These are phyloP conservation scores for Zeugodacus cucurbitae DNA, from an alignment of 1,140 invertebrate genomes.

Conservation along the genomic window DNA sequence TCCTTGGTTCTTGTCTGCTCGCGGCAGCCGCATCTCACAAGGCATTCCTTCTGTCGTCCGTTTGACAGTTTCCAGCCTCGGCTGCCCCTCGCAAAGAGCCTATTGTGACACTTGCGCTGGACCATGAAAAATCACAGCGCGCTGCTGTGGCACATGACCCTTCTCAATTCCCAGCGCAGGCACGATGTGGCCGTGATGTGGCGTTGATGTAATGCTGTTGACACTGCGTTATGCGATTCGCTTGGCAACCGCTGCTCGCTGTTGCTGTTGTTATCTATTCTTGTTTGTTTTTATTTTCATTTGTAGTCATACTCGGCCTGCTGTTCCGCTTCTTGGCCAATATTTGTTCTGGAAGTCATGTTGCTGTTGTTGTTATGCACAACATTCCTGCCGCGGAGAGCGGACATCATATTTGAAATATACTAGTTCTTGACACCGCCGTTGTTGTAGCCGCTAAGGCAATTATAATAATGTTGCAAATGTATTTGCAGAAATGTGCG, in stretches of 20 bases:
- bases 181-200: not conserved
- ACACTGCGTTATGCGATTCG: not conserved
- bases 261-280: not conserved
- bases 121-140: conserved; percentile 5
- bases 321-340: not conserved
- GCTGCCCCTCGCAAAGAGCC: not conserved
- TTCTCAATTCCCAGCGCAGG: not conserved
- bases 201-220: conserved; percentile 13
- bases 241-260: not conserved
- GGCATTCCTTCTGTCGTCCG: not conserved
- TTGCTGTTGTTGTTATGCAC: not conserved
- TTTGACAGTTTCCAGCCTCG: not conserved
- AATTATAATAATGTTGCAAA: too few relatives aligned
- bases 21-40: not conserved
- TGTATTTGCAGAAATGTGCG: too few relatives aligned
- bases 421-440: too few relatives aligned
- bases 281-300: too few relatives aligned
- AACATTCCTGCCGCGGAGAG: too few relatives aligned
- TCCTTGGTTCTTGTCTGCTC: not conserved
- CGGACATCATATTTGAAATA: too few relatives aligned
- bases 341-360: not conserved
- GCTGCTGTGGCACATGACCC: not conserved
- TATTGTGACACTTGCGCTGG: conserved; percentile 23
- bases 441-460: too few relatives aligned
- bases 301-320: not conserved